phyloP scores from a whole-genome alignment of 2,113 vertebrate species.

The Lycaon pictus region DNA sequence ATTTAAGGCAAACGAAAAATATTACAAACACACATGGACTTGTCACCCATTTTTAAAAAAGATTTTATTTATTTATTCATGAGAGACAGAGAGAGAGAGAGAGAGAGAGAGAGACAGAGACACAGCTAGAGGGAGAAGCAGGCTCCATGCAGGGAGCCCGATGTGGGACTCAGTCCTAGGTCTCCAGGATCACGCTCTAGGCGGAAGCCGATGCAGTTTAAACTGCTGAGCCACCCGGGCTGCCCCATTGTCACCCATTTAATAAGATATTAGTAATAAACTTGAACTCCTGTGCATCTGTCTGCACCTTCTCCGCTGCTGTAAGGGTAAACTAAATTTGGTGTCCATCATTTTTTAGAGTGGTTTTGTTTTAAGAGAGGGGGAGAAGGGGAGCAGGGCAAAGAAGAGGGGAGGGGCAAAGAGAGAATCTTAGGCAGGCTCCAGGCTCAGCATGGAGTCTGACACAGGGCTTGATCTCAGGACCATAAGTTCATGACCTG shows the following conservation, averaged over 20 bases:
- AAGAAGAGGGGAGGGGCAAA: background rate
- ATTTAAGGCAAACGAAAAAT: background rate
- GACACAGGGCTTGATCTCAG: background rate
- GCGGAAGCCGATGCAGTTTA: too few species aligned
- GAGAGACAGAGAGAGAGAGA: too few species aligned
- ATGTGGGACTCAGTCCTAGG: too few species aligned
- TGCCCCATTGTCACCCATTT: background rate
- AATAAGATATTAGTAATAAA: background rate
- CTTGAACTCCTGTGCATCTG: background rate
- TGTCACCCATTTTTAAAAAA: background rate
- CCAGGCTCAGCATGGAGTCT: background rate
- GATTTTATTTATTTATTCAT: too few species aligned
- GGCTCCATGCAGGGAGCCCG: too few species aligned
- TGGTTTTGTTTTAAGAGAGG: background rate
- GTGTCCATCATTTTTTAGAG: background rate
- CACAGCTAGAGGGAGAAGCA: too few species aligned
- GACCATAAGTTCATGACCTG: background rate
- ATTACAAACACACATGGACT: background rate
- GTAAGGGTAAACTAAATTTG: background rate
- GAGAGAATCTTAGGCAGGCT: background rate
- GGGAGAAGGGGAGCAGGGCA: background rate
- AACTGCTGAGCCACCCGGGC: too few species aligned
- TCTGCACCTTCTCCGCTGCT: background rate
- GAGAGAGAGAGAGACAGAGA: too few species aligned
- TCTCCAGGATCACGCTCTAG: too few species aligned